Evolutionary conservation across 2,888 invertebrate genomes (phyloP).

Genomic region (Latrodectus hesperus): DNA sequence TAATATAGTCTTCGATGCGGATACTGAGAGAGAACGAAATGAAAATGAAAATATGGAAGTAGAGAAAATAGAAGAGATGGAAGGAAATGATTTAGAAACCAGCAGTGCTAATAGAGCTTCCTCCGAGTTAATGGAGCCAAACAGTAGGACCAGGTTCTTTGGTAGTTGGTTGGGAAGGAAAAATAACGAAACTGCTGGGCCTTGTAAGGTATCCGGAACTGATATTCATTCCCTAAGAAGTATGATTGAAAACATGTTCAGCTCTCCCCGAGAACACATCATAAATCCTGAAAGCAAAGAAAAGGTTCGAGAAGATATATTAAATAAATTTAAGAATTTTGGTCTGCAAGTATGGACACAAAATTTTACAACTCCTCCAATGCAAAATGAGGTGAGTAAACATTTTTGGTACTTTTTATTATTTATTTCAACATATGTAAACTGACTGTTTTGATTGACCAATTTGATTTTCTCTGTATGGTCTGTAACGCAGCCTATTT

Average conservation of each 20-base stretch:
- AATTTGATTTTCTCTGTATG: too few relatives aligned
- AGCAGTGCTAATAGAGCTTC: slow-evolving; percentile 33
- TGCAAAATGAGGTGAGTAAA: slow-evolving; percentile 40
- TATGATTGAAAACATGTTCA: slow-evolving; percentile 68
- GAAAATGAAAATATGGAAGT: slow-evolving; percentile 42
- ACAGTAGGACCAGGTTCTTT: slow-evolving; percentile 17
- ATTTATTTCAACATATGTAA: too few relatives aligned
- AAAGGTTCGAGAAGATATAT: slow-evolving; percentile 60
- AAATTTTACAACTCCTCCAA: slow-evolving; percentile 58
- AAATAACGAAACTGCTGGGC: slow-evolving; percentile 34
- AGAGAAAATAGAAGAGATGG: slow-evolving; percentile 27
- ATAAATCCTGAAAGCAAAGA: slow-evolving; percentile 52
- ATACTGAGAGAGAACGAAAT: slow-evolving; percentile 48
- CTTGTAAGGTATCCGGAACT: slow-evolving; percentile 52
- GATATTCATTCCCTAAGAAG: slow-evolving; percentile 65
- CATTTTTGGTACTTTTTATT: background rate
- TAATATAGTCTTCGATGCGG: background rate
- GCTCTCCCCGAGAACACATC: slow-evolving; percentile 54
- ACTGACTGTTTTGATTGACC: too few relatives aligned
- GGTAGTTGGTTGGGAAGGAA: slow-evolving; percentile 49
- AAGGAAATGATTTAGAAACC: slow-evolving; percentile 38
- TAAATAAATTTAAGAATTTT: slow-evolving; percentile 51
- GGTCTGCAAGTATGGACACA: slow-evolving; percentile 68
- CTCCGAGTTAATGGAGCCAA: slow-evolving; percentile 13
- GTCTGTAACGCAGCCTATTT: too few relatives aligned